Conservation (phyloP, 1,140 invertebrate genomes). For the Lordiphosa collinella region DNA sequence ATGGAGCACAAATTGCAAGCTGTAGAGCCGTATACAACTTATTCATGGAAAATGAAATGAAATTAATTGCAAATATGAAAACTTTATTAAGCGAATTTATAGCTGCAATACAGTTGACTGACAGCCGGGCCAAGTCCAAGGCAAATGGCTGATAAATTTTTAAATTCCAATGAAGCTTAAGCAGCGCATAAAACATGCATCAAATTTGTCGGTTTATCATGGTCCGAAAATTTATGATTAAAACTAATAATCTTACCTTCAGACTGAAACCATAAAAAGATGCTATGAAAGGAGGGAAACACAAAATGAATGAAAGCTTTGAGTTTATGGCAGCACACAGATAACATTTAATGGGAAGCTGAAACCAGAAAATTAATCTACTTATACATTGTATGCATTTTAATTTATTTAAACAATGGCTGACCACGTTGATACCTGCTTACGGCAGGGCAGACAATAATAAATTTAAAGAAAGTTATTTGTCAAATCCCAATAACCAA, state of each 20-base stretch:
- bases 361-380: not conserved
- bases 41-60: constrained; percentile 66
- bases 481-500: too few species aligned
- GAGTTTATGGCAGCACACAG: constrained; percentile 20
- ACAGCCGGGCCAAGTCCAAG: constrained; percentile 2
- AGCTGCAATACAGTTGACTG: constrained; percentile 9
- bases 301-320: constrained; percentile 10
- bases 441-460: too few species aligned
- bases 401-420: too few species aligned
- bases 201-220: too few species aligned
- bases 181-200: not conserved
- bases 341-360: constrained; percentile 18
- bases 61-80: constrained; percentile 71
- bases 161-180: not conserved
- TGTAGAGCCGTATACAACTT: constrained; percentile 48
- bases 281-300: too few species aligned
- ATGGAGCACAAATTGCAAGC: constrained; percentile 60
- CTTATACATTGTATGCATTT: too few species aligned
- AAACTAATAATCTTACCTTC: constrained; percentile 39
- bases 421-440: too few species aligned
- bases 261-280: constrained; percentile 1
- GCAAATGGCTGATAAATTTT: constrained; percentile 9
- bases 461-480: too few species aligned
- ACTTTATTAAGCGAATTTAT: constrained; percentile 70
- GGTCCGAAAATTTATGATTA: constrained; percentile 34